These are phyloP conservation scores for Selenia dentaria DNA, from an alignment of 2,888 invertebrate genomes.

Conservation along the genomic window DNA sequence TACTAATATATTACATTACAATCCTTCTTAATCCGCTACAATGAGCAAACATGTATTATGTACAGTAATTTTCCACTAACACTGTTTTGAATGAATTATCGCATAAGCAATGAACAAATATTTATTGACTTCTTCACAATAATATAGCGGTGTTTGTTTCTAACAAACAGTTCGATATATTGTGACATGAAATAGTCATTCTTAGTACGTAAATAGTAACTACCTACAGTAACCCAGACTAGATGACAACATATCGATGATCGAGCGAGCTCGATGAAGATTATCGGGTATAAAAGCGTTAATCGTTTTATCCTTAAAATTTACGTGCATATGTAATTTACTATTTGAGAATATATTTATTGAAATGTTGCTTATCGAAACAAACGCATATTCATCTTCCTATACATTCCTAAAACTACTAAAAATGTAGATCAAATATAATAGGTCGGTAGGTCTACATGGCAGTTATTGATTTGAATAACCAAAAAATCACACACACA, in stretches of 20 bases:
- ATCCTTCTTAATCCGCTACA: too few relatives aligned
- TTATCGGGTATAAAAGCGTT: background rate
- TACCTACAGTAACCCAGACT: background rate
- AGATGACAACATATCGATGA: background rate
- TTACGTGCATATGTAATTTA: background rate
- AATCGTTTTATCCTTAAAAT: background rate
- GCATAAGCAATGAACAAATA: slow-evolving; percentile 4
- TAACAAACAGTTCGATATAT: slow-evolving; percentile 1
- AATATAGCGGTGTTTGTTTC: slow-evolving; percentile 3
- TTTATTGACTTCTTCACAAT: slow-evolving; percentile 3
- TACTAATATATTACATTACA: too few relatives aligned
- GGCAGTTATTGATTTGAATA: too few relatives aligned
- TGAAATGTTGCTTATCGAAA: too few relatives aligned
- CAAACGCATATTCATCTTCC: too few relatives aligned
- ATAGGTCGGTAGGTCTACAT: too few relatives aligned
- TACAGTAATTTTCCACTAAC: slow-evolving; percentile 10
- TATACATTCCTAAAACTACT: too few relatives aligned
- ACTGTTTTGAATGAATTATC: slow-evolving; percentile 2
- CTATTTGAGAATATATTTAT: too few relatives aligned
- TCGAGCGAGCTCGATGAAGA: background rate
- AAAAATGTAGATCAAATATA: too few relatives aligned
- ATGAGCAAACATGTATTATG: background rate
- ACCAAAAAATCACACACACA: too few relatives aligned
- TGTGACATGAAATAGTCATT: background rate
- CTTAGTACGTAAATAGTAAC: background rate